phyloP scores from a whole-genome alignment of 2,113 vertebrate species.

The Elgaria multicarinata region DNA sequence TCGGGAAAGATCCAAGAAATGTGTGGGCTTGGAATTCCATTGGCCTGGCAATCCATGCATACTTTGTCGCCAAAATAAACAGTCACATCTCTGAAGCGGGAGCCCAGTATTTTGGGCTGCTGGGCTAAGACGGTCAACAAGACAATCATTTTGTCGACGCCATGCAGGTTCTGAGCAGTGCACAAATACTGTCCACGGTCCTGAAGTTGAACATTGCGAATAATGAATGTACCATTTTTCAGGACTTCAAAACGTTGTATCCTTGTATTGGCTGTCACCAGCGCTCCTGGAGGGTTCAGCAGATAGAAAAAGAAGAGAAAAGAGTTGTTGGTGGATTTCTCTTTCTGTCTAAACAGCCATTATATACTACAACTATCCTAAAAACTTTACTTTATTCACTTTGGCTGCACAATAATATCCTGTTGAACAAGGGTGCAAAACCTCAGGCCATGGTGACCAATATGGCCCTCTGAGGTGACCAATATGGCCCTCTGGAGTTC shows the following conservation, averaged over 20 bases:
- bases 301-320: background rate
- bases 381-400: background rate
- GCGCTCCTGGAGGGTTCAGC: slow-evolving; percentile 75
- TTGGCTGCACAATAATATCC: background rate
- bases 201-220: slow-evolving; percentile 79
- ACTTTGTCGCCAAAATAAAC: slow-evolving; percentile 82
- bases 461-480: no score
- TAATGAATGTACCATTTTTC: slow-evolving; percentile 85
- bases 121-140: slow-evolving; percentile 79
- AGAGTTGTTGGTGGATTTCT: background rate
- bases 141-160: slow-evolving; percentile 76
- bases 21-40: slow-evolving; percentile 80
- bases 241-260: slow-evolving; percentile 86
- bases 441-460: no score
- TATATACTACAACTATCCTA: background rate
- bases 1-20: slow-evolving; percentile 91
- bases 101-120: slow-evolving; percentile 79
- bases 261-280: slow-evolving; percentile 80
- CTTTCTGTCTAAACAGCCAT: background rate
- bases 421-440: no score
- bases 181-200: slow-evolving; percentile 90
- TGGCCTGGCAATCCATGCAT: slow-evolving; percentile 83
- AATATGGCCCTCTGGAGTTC: no score
- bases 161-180: slow-evolving; percentile 83
- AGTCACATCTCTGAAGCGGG: slow-evolving; percentile 80